Base-by-base conservation (phyloP, 2,797 vertebrate species). In the Myiotriccus ornatus region DNA sequence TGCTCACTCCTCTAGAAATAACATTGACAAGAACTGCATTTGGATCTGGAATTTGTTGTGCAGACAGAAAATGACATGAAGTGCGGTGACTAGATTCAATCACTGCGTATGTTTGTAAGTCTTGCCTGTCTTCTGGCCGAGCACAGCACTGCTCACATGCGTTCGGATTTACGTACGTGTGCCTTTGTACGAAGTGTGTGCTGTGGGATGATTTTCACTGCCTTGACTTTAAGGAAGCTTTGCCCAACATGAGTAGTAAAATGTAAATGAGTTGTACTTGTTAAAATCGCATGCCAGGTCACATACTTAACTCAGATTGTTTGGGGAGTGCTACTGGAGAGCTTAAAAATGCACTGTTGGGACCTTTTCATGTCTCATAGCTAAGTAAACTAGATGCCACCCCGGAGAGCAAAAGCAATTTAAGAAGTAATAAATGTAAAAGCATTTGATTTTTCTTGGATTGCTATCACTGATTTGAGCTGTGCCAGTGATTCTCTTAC, bases 361-460 rank as follows among this genome's bases (percentile, higher is more conserved):
- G 84, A 68, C 76, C 52, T 89, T 90, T 73, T 60, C 10, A 2
- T 76, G 39, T 90, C 77, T 94, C 37, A 10, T 35, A 76, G 74
- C 83, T 68, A 50, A 52, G 68, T 65, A 50, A 89, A 79, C 56
- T 55, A 75, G 56, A 83, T 89, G 28, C n/a, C 46, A 73, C 63
- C 44, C 73, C 67, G 79, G 87, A 82, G 87, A 94, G 71, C 49
- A 64, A 90, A 88, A 68, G 65, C 65, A 53, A 49, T 80, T 89
- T 76, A 86, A 91, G 55, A 70, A 78, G 44, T 82, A 95, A 90
- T 96, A 76, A 60, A 91, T 94, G 60, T 70, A 56, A 86, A 93
- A 94, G 73, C 57, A 7, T 90, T 94, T 94, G 30, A 64, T 91
- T 93, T 73, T 91, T 74, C 69, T 94, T 78, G 49, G 68, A 63